Conservation (phyloP, 2,888 invertebrate species). For the Allophyes oxyacanthae region DNA sequence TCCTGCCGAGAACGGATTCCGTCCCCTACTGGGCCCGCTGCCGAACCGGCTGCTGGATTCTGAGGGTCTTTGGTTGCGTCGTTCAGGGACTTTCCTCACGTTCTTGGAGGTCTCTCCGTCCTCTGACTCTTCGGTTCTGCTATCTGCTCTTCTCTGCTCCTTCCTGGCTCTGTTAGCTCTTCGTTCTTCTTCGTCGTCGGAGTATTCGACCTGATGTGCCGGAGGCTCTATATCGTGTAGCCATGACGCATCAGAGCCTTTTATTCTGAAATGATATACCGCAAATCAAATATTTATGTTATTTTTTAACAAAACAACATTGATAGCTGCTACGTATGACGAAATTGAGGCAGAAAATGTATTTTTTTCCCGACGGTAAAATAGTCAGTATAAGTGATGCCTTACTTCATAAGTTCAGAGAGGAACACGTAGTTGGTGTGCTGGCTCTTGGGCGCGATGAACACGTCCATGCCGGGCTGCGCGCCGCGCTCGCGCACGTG, state of each 20-base stretch:
- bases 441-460: constrained; percentile 93
- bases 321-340: too few species aligned
- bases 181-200: constrained; percentile 96
- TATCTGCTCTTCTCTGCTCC: constrained; percentile 66
- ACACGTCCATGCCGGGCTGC: constrained; percentile 92
- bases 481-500: constrained; percentile 93
- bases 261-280: constrained; percentile 87
- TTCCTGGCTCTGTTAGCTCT: constrained; percentile 78
- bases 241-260: constrained; percentile 97
- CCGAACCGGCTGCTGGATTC: constrained; percentile 83
- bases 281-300: not conserved
- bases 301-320: not conserved
- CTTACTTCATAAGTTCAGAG: constrained; percentile 92
- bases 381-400: too few species aligned
- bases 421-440: constrained; percentile 94
- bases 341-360: too few species aligned
- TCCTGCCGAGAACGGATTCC: constrained; percentile 74
- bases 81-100: constrained; percentile 64
- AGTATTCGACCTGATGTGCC: constrained; percentile 92
- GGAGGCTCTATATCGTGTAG: constrained; percentile 96
- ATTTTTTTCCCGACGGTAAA: too few species aligned
- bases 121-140: constrained; percentile 61
- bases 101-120: constrained; percentile 74
- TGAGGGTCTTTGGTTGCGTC: constrained; percentile 81
- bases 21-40: constrained; percentile 75